Base-by-base conservation (phyloP, 1,140 invertebrate species). In the Galleria mellonella region DNA sequence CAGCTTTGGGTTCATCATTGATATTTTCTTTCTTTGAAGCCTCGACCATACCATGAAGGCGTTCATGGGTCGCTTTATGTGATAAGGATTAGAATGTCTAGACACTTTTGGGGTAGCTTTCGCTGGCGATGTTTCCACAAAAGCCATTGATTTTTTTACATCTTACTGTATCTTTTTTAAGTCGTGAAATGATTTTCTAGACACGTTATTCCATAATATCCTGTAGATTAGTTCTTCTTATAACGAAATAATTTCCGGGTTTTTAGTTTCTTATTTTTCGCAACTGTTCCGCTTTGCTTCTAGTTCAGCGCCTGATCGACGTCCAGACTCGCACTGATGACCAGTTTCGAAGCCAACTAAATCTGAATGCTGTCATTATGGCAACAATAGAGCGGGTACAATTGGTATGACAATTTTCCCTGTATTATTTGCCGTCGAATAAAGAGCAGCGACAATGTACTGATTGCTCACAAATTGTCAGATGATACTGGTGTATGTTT, bases 1-100 rank as follows among this genome's bases (percentile, higher is more conserved):
- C 55, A 96, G 89, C 72, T 94, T 93, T 6, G 94, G 94, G 73
- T 96, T 92, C 68, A 94, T 90, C 57, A 91, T 88, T 0, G 93
- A 93, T 77, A 95, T 95, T 62, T 94, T 91, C 58, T 91, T 89
- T 29, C 92, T 72, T 55, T 92, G 88, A 30, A 92, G 85, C 40
- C 91, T 83, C 5, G 90, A 92, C 90, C 90, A 92, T 0, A 92
- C 91, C 90, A 92, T 92, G 72, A 92, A 92, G 0, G 91, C 91
- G 59, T 92, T 92, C 89, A 92, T 91, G 0, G 90, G 91, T 40
- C 91, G 62, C 57, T 91, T 91, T 28, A 92, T 90, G 47, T 90
- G 90, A 41, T 86, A 86, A 1, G 83, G 76, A 37, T 84, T 23
- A 5, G 69, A 59, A 14, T 81, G 72, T 50, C 72, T 67, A 8